phyloP scores from a whole-genome alignment of 2,797 vertebrate genomes.

The Ara ararauna region DNA sequence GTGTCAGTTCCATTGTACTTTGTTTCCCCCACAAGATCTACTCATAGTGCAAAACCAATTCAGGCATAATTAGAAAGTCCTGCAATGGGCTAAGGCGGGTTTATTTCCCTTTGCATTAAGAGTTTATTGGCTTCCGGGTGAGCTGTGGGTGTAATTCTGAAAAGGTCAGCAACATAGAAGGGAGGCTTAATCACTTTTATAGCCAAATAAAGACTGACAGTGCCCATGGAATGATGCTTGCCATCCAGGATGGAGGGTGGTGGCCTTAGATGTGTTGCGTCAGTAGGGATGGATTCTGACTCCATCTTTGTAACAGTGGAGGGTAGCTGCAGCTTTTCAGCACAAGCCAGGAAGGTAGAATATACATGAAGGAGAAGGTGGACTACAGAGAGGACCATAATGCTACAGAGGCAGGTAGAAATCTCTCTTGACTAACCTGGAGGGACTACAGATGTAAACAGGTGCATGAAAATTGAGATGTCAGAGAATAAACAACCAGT shows the following conservation, averaged over 20 bases:
- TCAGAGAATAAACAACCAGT: background rate
- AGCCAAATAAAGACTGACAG: slow-evolving; percentile 30
- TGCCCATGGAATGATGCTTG: background rate
- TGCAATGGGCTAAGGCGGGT: background rate
- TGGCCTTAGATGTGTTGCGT: background rate
- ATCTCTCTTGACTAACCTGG: background rate
- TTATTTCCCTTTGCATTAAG: slow-evolving; percentile 12
- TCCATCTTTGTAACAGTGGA: background rate
- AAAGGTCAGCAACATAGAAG: slow-evolving; percentile 37
- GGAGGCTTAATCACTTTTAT: slow-evolving; percentile 46
- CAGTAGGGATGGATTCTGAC: background rate
- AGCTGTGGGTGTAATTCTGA: slow-evolving; percentile 53
- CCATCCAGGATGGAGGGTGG: background rate
- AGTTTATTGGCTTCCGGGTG: slow-evolving; percentile 23
- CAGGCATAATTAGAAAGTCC: slow-evolving; percentile 6
- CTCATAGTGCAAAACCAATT: background rate
- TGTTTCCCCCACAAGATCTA: background rate
- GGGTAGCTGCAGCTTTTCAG: background rate
- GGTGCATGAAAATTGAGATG: background rate
- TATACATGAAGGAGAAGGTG: background rate
- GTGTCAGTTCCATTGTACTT: background rate
- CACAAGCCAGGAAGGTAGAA: background rate
- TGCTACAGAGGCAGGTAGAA: background rate
- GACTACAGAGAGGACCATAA: background rate
- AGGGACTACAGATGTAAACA: background rate